Percentiles rank a stretch among this genome's conserved stretches.
phyloP scores from a whole-genome alignment of 2,113 vertebrate species.

The Pycnonotus jocosus region DNA sequence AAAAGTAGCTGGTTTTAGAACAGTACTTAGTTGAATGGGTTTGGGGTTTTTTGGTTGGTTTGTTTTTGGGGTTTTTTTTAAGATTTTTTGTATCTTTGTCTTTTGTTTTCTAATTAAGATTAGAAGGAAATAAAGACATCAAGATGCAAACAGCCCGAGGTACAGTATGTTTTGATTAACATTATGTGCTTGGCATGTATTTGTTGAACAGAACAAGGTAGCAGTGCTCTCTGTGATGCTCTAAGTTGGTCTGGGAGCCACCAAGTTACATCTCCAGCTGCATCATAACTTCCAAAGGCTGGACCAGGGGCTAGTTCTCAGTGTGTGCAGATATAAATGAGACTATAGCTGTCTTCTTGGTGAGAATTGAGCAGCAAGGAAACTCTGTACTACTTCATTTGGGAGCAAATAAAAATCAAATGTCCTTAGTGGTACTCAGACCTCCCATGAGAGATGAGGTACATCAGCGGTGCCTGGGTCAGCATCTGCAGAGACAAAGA shows the following conservation, averaged over 20 bases:
- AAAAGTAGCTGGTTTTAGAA: not conserved
- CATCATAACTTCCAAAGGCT: not conserved
- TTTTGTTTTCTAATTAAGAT: constrained; percentile 68
- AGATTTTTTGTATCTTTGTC: too few species aligned
- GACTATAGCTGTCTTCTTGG: not conserved
- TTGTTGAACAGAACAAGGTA: not conserved
- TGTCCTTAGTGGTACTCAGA: not conserved
- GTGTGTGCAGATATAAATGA: not conserved
- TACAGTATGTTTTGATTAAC: constrained; percentile 52
- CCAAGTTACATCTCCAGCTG: not conserved
- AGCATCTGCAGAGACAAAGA: not conserved
- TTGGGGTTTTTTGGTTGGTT: too few species aligned
- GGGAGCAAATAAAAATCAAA: not conserved
- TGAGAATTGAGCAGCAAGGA: not conserved
- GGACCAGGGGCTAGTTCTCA: not conserved
- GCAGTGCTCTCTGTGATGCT: not conserved
- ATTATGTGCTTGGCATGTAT: not conserved
- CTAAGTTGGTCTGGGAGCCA: not conserved
- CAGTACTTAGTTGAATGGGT: not conserved
- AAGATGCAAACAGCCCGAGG: constrained; percentile 53
- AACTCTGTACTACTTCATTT: not conserved
- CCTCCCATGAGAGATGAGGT: not conserved
- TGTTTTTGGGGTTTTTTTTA: not conserved
- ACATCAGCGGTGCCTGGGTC: not conserved
- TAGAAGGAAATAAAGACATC: constrained; percentile 59